Evolutionary conservation across 2,797 vertebrate species (phyloP).

Genomic region (Lepilemur ruficaudatus): DNA sequence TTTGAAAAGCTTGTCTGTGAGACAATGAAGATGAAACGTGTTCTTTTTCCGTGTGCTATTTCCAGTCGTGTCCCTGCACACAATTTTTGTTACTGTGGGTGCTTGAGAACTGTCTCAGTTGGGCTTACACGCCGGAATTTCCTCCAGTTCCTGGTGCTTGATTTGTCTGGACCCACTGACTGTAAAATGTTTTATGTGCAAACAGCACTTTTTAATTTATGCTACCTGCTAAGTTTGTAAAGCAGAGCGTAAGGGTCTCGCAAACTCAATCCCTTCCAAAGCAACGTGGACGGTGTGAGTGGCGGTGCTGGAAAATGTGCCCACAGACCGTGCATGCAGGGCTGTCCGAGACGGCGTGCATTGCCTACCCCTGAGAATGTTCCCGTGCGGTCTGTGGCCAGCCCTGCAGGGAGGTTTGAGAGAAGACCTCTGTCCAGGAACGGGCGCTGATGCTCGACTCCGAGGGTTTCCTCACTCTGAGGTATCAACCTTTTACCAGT

Average conservation of each 20-base stretch:
- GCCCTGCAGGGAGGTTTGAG: not conserved
- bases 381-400: not conserved
- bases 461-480: not conserved
- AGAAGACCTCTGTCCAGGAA: not conserved
- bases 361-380: not conserved
- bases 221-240: not conserved
- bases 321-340: rapidly evolving
- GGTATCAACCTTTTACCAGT: not conserved
- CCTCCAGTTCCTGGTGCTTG: not conserved
- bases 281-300: not conserved
- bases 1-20: not conserved
- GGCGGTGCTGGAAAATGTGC: no score
- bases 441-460: no score
- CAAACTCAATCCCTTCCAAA: not conserved
- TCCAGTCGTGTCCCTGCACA: not conserved
- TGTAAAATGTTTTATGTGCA: not conserved
- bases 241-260: not conserved
- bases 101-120: not conserved
- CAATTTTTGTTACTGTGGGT: not conserved
- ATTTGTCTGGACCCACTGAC: not conserved
- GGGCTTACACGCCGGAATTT: not conserved
- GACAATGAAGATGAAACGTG: not conserved
- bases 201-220: not conserved
- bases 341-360: rapidly evolving
- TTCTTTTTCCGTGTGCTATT: not conserved